Evolutionary conservation across 2,113 vertebrate species (phyloP).

Genomic region (Peromyscus californicus): DNA sequence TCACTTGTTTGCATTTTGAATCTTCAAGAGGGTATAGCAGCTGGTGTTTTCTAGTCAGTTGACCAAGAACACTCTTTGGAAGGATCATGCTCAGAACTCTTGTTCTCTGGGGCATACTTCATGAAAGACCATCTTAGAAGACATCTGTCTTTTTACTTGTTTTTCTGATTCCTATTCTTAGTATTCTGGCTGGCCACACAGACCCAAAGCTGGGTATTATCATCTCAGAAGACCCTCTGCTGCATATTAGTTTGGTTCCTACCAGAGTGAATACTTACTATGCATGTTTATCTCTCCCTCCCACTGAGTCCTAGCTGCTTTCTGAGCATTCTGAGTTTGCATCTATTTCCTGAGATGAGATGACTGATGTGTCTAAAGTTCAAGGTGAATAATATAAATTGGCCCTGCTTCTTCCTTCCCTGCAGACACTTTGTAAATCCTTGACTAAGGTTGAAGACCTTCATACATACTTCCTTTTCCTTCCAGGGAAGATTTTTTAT

Average conservation of each 20-base stretch:
- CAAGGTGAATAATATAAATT: neutral
- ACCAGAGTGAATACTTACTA: neutral
- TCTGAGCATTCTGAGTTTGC: neutral
- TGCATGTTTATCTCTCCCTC: neutral
- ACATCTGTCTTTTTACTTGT: neutral
- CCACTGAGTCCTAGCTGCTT: neutral
- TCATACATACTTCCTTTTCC: constrained; percentile 21
- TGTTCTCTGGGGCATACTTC: neutral
- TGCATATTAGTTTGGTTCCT: neutral
- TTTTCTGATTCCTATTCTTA: neutral
- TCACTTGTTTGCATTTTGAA: constrained; percentile 25
- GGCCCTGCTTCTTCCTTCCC: neutral
- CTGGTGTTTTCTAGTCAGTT: neutral
- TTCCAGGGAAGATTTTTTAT: constrained; percentile 63
- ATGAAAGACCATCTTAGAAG: neutral
- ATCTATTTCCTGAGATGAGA: constrained; percentile 23
- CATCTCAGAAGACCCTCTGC: neutral
- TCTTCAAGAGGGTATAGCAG: neutral
- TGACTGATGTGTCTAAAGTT: constrained; percentile 42
- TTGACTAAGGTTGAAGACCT: constrained; percentile 27
- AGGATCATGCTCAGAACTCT: neutral
- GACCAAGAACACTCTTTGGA: neutral
- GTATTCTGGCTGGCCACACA: neutral
- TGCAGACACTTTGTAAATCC: constrained; percentile 11
- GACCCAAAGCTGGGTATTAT: neutral